Conservation (phyloP, 2,113 vertebrate species). For the Zeus faber region DNA sequence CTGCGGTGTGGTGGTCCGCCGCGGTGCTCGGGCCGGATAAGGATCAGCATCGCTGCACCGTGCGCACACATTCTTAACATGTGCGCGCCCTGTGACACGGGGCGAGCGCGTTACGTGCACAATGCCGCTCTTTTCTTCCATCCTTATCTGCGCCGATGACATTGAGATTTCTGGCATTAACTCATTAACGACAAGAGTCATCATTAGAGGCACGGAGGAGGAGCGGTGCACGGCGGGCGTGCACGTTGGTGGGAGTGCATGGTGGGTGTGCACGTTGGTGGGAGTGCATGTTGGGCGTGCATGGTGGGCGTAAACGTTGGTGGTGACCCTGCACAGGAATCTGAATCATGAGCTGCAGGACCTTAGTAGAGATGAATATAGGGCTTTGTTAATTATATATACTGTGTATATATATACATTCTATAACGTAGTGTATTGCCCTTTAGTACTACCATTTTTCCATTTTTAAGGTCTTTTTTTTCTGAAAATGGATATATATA, state of each 20-base stretch:
- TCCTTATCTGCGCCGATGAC: constrained; percentile 96
- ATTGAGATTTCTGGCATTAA: constrained; percentile 97
- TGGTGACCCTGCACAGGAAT: no score
- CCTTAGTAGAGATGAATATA: no score
- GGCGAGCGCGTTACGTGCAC: constrained; percentile 89
- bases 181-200: constrained; percentile 95
- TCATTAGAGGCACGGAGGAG: constrained; percentile 79
- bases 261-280: not conserved
- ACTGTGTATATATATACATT: no score
- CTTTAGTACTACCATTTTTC: no score
- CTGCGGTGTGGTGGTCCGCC: constrained; percentile 91
- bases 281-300: not conserved
- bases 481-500: no score
- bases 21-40: constrained; percentile 89
- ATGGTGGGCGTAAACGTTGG: no score
- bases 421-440: no score
- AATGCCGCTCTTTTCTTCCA: constrained; percentile 91
- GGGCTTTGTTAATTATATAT: not conserved
- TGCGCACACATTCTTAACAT: constrained; percentile 99
- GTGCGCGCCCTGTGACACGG: constrained; percentile 99
- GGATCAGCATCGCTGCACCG: constrained; percentile 95
- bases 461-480: no score
- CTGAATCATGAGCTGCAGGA: no score
- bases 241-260: not conserved
- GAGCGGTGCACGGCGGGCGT: constrained; percentile 26